Evolutionary conservation across 1,140 invertebrate species (phyloP).

Genomic region (Tenebrio molitor): DNA sequence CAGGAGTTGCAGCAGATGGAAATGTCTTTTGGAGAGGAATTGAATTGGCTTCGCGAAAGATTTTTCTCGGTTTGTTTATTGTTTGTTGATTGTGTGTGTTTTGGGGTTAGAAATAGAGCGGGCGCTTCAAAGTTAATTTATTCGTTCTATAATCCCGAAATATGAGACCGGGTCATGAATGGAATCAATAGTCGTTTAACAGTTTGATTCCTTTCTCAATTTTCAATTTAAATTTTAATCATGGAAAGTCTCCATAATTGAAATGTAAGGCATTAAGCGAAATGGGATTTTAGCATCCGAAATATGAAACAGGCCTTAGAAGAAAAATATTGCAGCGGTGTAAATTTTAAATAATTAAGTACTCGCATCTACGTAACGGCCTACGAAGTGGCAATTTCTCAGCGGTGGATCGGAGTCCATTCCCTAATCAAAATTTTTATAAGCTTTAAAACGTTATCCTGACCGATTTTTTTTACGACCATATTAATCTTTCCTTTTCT

Average conservation of each 20-base stretch:
- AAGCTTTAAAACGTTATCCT: constrained; percentile 23
- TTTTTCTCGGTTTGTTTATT: no score
- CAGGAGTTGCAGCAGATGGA: no score
- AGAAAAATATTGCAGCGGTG: constrained; percentile 23
- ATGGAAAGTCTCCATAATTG: constrained; percentile 45
- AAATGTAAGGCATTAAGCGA: constrained; percentile 41
- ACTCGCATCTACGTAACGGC: background rate
- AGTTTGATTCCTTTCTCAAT: constrained; percentile 46
- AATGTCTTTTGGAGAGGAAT: no score
- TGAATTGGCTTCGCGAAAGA: no score
- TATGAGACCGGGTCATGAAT: constrained; percentile 41
- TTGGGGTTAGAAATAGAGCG: background rate
- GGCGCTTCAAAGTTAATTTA: constrained; percentile 20
- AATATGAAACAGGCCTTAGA: constrained; percentile 23
- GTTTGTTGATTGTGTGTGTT: background rate
- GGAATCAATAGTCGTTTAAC: constrained; percentile 45
- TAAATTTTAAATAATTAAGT: constrained; percentile 39
- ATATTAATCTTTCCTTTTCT: constrained; percentile 42
- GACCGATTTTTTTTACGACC: constrained; percentile 33
- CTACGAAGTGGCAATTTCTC: constrained; percentile 17
- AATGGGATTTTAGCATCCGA: constrained; percentile 29
- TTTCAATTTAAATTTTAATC: constrained; percentile 51
- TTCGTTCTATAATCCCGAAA: constrained; percentile 33
- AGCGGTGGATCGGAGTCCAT: background rate
- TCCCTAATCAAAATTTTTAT: constrained; percentile 36